Evolutionary conservation across 2,888 invertebrate species (phyloP), one percentile per base, ranked within the genome.

Genomic region (Nomada flava): DNA sequence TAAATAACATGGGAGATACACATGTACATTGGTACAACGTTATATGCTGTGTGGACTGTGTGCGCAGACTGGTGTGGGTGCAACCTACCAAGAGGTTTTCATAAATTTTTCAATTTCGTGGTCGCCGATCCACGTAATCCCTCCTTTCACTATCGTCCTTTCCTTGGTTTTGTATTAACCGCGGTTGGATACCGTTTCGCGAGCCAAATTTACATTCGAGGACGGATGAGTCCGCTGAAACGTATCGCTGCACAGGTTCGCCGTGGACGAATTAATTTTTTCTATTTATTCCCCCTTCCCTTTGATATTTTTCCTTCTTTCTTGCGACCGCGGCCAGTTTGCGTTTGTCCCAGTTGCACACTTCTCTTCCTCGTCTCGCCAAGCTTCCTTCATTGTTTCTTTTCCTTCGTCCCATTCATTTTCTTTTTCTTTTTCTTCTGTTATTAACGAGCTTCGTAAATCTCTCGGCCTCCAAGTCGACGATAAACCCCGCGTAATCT

Each of bases 31-130:
- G 26, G 9, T n/a, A n/a, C 4, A n/a, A n/a, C 2, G 9, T 23
- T n/a, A 23, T 15, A 18, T n/a, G 29, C 47, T 47, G 0, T 47
- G 47, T 15, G 47, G 47, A 13, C 47, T 57, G 10, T 57, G 20
- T 44, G 29, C 23, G 7, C 2, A 9, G 36, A 0, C 15, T 18
- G 36, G n/a, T 15, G 20, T 11, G 10, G 15, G 15, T 20, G 62
- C 55, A 64, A 62, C 52, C 23, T 57, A 47, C 42, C 23, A 23
- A 44, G 29, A 59, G 78, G 70, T 75, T 83, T 78, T 82, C 78
- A 78, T 74, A 82, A 74, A 83, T 82, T 78, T 82, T 83, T 72
- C 81, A 85, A 79, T 87, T 83, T 76, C 76, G 76, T 64, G 72
- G 64, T 36, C 62, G 71, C 67, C 47, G 3, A 63, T 23, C 62